Evolutionary conservation across 2,113 vertebrate species (phyloP).

Genomic region (Mustelus asterias): DNA sequence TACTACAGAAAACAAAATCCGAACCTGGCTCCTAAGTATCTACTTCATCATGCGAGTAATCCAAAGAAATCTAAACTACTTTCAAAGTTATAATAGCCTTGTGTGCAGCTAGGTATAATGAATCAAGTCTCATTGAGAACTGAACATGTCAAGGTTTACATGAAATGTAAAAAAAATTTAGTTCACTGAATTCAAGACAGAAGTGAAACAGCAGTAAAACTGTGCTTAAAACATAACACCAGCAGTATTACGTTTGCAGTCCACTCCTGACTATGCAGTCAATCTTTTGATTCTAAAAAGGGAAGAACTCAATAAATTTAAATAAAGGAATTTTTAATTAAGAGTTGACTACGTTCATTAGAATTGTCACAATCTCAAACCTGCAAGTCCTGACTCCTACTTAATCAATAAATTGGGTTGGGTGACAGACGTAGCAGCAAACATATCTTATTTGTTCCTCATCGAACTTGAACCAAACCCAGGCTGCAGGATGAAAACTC

Average conservation of each 20-base stretch:
- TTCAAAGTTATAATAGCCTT: neutral
- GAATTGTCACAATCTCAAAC: neutral
- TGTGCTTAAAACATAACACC: neutral
- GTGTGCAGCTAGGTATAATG: neutral
- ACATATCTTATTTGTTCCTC: neutral
- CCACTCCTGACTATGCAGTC: neutral
- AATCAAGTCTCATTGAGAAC: neutral
- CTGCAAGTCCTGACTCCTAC: neutral
- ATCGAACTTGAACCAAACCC: neutral
- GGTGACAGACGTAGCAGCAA: neutral
- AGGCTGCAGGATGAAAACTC: neutral
- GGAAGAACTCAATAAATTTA: neutral
- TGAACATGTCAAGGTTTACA: neutral
- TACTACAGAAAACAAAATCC: neutral
- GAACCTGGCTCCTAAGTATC: neutral
- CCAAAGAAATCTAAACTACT: neutral
- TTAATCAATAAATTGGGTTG: neutral
- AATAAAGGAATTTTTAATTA: neutral
- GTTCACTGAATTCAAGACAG: neutral
- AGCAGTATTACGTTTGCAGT: neutral
- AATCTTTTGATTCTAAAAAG: neutral
- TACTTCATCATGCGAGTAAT: neutral
- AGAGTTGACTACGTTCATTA: neutral
- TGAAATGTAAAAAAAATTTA: neutral
- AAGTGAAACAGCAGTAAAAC: neutral